Evolutionary conservation across 2,797 vertebrate species (phyloP), one percentile per base, ranked within the genome.

Genomic region (Setipinna tenuifilis): DNA sequence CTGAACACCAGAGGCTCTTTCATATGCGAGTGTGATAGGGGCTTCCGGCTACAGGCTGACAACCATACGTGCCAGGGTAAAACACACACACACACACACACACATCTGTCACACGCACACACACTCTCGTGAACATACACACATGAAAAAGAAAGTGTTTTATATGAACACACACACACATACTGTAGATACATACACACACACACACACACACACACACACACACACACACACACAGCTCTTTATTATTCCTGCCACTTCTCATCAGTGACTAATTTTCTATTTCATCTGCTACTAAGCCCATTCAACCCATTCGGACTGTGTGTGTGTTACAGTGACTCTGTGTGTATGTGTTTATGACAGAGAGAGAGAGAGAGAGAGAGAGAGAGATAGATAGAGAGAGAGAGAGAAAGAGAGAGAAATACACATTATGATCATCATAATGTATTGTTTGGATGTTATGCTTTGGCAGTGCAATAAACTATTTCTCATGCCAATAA

Each of bases 51-150:
- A 59, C 85, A 89, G 21, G 78, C 86, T 10, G 87, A 87, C 83
- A 89, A 81, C 83, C 86, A 87, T 85, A 87, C 87, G 12, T 90
- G 89, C 86, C 68, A 85, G 88, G 90, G 92, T 91, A 88, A 91
- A 85, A 88, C 59, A 41, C 59, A 41, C 10, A 44, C 12, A 41
- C 25, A 35, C 14, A 35, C 62, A 65, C 23, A 82, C 46, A 82
- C 46, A 41, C 10, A 44, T 80, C 44, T 31, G 75, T 46, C 12
- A 41, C 25, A 35, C 14, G 21, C 62, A 65, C 23, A 82, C 46
- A 82, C 46, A 82, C 35, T 41, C 35, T 2, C 35, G 5, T 5
- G 35, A 41, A 41, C 35, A 41, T 41, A 41, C 35, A 41, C 35
- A 41, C 35, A n/a, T n/a, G n/a, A n/a, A n/a, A n/a, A n/a, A n/a